Percentiles rank a stretch among this genome's conserved stretches.
Conservation (phyloP, 1,140 invertebrate species). For the Drosophila pectinifera region DNA sequence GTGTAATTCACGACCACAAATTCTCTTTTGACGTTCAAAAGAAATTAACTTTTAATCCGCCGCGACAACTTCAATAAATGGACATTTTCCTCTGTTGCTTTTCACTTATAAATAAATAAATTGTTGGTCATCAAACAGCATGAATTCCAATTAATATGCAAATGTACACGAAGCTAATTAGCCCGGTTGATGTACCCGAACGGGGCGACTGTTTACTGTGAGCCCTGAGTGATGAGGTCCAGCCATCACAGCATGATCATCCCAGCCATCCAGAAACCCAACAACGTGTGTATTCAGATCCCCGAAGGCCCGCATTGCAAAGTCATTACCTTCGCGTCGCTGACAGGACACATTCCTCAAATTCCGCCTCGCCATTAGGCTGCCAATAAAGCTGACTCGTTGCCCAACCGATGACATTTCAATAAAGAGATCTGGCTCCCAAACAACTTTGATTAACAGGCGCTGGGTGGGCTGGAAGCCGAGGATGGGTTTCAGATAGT, state of each 20-base stretch:
- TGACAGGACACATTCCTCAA: constrained; percentile 32
- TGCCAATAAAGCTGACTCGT: constrained; percentile 19
- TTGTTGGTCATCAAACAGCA: constrained; percentile 53
- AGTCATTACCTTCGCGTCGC: constrained; percentile 43
- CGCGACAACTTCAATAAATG: constrained; percentile 23
- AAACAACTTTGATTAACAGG: constrained; percentile 50
- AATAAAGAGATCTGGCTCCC: constrained; percentile 29
- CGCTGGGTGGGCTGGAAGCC: neutral
- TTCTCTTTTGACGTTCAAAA: constrained; percentile 20
- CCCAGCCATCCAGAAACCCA: neutral
- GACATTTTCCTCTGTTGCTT: constrained; percentile 1
- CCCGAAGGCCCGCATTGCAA: constrained; percentile 26
- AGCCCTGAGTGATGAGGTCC: constrained; percentile 3
- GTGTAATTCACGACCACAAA: constrained; percentile 41
- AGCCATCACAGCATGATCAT: constrained; percentile 1
- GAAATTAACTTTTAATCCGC: constrained; percentile 70
- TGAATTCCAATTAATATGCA: constrained; percentile 72
- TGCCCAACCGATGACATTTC: constrained; percentile 35
- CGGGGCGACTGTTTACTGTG: constrained; percentile 2
- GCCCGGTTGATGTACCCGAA: constrained; percentile 16
- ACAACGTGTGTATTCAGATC: constrained; percentile 11
- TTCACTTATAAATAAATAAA: constrained; percentile 55
- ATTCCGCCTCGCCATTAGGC: constrained; percentile 24
- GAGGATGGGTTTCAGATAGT: neutral
- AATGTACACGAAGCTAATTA: constrained; percentile 54